Evolutionary conservation across 2,797 vertebrate species (phyloP).

Genomic region (Petrocephalus schoutedeni): DNA sequence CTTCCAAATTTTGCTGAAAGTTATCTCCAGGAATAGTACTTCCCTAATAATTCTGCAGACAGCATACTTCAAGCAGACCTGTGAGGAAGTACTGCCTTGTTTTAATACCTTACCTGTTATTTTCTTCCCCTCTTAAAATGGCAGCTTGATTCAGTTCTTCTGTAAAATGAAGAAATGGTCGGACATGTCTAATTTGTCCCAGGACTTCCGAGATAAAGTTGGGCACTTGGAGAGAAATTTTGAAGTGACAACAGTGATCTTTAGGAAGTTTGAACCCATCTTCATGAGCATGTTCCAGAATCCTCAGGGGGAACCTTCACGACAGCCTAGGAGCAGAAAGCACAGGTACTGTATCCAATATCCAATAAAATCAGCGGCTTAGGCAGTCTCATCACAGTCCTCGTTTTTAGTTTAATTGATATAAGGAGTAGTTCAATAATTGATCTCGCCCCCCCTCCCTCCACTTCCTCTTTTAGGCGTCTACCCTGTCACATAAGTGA

Average conservation of each 20-base stretch:
- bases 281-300: slow-evolving; percentile 92
- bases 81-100: background rate
- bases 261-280: slow-evolving; percentile 93
- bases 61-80: background rate
- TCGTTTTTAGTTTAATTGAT: background rate
- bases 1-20: background rate
- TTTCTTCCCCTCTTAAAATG: background rate
- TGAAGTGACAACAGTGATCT: slow-evolving; percentile 93
- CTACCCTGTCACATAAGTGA: slow-evolving; percentile 81
- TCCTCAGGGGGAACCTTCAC: slow-evolving; percentile 74
- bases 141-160: slow-evolving; percentile 94
- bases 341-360: slow-evolving; percentile 66
- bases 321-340: slow-evolving; percentile 83
- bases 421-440: background rate
- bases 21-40: background rate
- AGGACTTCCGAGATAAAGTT: slow-evolving; percentile 83
- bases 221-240: slow-evolving; percentile 90
- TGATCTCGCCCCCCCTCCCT: background rate
- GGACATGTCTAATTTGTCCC: slow-evolving; percentile 86
- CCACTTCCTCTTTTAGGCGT: slow-evolving; percentile 52
- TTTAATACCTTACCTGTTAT: background rate
- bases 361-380: background rate
- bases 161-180: slow-evolving; percentile 98
- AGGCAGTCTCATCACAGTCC: background rate
- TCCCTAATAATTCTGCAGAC: background rate